These are phyloP conservation scores for Betta splendens DNA, from an alignment of 2,797 vertebrate genomes.

Conservation along the genomic window DNA sequence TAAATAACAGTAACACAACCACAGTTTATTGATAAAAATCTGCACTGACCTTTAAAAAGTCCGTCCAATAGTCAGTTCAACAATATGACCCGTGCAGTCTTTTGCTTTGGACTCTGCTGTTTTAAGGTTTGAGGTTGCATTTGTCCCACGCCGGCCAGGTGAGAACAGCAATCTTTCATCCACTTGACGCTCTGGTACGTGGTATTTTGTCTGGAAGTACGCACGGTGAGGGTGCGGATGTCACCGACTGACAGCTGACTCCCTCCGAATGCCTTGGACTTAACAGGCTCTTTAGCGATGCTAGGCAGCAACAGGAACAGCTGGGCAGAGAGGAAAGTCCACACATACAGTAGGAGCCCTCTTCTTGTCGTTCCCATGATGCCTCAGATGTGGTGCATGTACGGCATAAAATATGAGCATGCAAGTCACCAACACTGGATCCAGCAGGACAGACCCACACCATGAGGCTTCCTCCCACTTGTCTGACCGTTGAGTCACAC, in stretches of 20 bases:
- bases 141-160: constrained; percentile 19
- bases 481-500: no score
- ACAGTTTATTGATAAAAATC: no score
- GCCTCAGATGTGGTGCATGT: background rate
- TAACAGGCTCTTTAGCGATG: constrained; percentile 8
- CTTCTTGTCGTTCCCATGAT: background rate
- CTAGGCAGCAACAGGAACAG: constrained; percentile 24
- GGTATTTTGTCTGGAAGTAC: constrained; percentile 54
- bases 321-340: constrained; percentile 23
- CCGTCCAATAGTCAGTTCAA: no score
- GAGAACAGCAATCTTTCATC: constrained; percentile 40
- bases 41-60: no score
- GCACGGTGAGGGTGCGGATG: constrained; percentile 19
- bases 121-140: background rate
- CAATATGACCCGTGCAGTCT: no score
- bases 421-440: no score
- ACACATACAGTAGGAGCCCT: constrained; percentile 3
- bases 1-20: no score
- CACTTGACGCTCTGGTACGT: constrained; percentile 12
- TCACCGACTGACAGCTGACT: constrained; percentile 56
- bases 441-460: no score
- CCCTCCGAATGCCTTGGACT: constrained; percentile 10
- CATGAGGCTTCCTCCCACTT: no score
- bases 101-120: no score
- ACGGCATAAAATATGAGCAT: no score